These are phyloP conservation scores for Nasua narica DNA, from an alignment of 2,797 vertebrate genomes.

Conservation along the genomic window DNA sequence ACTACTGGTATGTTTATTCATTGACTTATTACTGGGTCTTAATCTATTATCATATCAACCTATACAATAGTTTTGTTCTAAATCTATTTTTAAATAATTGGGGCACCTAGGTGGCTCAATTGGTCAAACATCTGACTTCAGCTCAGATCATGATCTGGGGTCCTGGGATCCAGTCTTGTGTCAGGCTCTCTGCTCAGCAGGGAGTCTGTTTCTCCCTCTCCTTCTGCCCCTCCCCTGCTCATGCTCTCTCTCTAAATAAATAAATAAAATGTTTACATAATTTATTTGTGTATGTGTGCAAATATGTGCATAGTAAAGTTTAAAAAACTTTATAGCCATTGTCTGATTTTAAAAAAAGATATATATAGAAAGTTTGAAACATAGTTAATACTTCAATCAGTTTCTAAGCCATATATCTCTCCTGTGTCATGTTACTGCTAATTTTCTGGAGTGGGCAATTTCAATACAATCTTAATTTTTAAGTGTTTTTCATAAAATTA, in stretches of 20 bases:
- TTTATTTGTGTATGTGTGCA: neutral
- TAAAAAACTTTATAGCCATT: neutral
- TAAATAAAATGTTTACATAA: neutral
- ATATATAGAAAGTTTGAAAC: neutral
- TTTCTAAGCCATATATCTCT: neutral
- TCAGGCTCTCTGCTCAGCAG: neutral
- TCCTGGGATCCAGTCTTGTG: neutral
- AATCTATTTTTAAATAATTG: neutral
- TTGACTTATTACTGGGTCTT: neutral
- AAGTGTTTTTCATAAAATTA: neutral
- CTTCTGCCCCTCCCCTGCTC: neutral
- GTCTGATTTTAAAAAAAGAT: neutral
- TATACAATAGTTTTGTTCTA: neutral
- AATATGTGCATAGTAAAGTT: neutral
- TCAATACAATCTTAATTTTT: neutral
- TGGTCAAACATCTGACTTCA: neutral
- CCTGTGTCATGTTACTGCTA: neutral
- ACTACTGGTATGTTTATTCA: neutral
- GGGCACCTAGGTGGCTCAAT: neutral
- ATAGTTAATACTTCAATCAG: neutral
- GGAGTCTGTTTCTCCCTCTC: neutral
- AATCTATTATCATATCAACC: neutral
- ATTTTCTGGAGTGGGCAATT: neutral
- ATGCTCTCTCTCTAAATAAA: neutral
- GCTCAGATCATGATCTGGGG: neutral